Conservation (phyloP, 2,888 invertebrate species). For the Rambutsinella grinnellia region DNA sequence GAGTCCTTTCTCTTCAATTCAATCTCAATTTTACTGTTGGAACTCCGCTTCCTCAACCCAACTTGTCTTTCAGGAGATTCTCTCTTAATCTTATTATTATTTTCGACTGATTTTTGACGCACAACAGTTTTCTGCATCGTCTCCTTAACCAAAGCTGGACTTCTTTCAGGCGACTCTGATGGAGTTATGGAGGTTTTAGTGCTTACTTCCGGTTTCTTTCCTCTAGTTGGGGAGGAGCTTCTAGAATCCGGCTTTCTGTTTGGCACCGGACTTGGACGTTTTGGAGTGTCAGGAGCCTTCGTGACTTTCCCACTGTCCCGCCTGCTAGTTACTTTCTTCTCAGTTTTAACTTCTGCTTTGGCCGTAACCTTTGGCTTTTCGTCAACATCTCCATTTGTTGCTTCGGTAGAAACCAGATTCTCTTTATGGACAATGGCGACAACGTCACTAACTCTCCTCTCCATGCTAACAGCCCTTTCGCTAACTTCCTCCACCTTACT, state of each 20-base stretch:
- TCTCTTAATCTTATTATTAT: slow-evolving; percentile 11
- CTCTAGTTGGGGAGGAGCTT: background rate
- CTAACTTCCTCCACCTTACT: slow-evolving; percentile 11
- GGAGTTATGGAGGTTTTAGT: no score
- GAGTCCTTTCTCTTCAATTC: slow-evolving; percentile 41
- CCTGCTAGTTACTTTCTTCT: background rate
- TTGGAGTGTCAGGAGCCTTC: background rate
- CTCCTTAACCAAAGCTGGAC: no score
- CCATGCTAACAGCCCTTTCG: slow-evolving; percentile 11
- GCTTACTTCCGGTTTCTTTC: background rate
- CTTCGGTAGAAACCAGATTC: no score
- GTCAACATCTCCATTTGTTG: background rate
- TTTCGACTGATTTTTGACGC: slow-evolving; percentile 11
- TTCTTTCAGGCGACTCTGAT: no score
- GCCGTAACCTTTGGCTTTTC: background rate
- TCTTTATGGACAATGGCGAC: slow-evolving; percentile 7
- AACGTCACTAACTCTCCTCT: slow-evolving; percentile 21
- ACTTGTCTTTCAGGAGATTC: slow-evolving; percentile 10
- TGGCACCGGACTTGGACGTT: background rate
- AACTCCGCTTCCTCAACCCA: slow-evolving; percentile 21
- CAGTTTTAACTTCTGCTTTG: background rate
- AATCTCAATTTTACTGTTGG: slow-evolving; percentile 16
- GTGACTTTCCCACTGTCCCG: slow-evolving; percentile 1
- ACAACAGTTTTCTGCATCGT: slow-evolving; percentile 6
- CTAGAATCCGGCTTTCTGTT: background rate